phyloP scores from a whole-genome alignment of 2,888 invertebrate species.

The Drosophila formosana region DNA sequence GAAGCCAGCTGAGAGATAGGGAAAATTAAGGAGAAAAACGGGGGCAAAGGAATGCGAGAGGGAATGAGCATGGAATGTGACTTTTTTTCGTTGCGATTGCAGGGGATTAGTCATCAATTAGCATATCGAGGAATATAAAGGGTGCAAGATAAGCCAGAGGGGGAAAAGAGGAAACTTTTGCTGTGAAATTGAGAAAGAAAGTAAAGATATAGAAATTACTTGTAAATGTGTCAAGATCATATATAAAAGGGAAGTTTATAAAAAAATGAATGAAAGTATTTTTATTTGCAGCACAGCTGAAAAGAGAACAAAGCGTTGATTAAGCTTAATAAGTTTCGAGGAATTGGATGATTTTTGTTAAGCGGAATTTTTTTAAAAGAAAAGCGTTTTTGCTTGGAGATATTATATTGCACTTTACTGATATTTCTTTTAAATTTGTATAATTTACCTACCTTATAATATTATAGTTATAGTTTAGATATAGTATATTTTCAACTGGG shows the following conservation, averaged over 20 bases:
- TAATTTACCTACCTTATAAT: too few species aligned
- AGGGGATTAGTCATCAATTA: conserved; percentile 60
- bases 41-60: not conserved
- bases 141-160: not conserved
- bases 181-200: conserved; percentile 2
- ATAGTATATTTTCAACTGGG: too few species aligned
- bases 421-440: too few species aligned
- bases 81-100: conserved; percentile 32
- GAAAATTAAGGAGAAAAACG: not conserved
- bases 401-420: too few species aligned
- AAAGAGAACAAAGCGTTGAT: not conserved
- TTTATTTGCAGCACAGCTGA: not conserved
- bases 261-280: not conserved
- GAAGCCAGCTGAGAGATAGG: not conserved
- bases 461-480: too few species aligned
- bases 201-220: conserved; percentile 1
- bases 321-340: not conserved
- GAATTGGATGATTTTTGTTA: not conserved
- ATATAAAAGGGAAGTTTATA: not conserved
- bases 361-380: not conserved
- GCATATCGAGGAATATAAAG: conserved; percentile 22
- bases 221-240: conserved; percentile 15
- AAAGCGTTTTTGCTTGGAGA: not conserved
- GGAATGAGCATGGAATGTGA: conserved; percentile 11
- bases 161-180: conserved; percentile 1